phyloP scores from a whole-genome alignment of 2,797 vertebrate genomes.

The Anas flavirostris region DNA sequence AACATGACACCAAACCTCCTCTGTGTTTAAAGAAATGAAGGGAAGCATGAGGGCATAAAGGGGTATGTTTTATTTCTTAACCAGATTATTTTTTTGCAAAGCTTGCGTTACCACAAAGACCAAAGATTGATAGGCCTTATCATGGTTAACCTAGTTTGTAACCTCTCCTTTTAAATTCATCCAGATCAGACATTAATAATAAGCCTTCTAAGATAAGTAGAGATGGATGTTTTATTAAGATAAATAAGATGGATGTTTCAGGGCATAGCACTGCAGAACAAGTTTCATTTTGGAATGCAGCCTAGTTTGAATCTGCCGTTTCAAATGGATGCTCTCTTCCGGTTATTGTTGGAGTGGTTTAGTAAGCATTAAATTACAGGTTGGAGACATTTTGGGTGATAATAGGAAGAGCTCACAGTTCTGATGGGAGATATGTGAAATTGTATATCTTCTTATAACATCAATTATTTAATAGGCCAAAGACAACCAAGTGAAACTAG shows the following conservation, averaged over 20 bases:
- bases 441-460: background rate
- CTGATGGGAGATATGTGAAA: background rate
- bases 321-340: background rate
- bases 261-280: background rate
- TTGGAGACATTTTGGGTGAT: slow-evolving; percentile 5
- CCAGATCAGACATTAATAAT: slow-evolving; percentile 55
- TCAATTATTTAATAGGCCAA: background rate
- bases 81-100: slow-evolving; percentile 36
- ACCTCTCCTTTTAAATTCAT: slow-evolving; percentile 49
- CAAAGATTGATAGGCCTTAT: slow-evolving; percentile 60
- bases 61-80: slow-evolving; percentile 50
- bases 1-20: background rate
- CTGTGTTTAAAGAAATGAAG: background rate
- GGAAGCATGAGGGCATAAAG: background rate
- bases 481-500: background rate
- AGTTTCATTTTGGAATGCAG: slow-evolving; percentile 24
- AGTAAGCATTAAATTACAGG: background rate
- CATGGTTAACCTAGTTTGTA: slow-evolving; percentile 63
- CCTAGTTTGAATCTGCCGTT: background rate
- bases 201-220: slow-evolving; percentile 37
- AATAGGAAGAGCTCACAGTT: background rate
- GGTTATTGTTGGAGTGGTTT: background rate
- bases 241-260: slow-evolving; percentile 57
- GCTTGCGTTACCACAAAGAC: background rate
- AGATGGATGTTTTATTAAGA: slow-evolving; percentile 62